Base-by-base conservation (phyloP, 2,113 vertebrate species). In the Triplophysa rosa region DNA sequence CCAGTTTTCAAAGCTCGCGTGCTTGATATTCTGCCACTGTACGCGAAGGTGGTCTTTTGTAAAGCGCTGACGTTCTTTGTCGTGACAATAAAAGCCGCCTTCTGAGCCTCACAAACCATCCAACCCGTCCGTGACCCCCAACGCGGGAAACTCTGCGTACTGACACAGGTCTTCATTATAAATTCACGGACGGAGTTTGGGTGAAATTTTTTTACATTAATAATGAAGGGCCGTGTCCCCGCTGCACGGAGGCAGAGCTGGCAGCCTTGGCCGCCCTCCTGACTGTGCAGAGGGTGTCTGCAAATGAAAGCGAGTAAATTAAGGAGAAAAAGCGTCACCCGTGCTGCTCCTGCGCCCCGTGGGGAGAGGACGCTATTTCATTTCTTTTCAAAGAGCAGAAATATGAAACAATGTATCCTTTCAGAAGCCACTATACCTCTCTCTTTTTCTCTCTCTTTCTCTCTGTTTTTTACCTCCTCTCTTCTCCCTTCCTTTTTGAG, bases 201-300 rank as follows among this genome's bases (percentile, higher is more conserved):
- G 78, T 70, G 26, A 88, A 89, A 78, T 66, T 88, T 85, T 86
- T 80, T 56, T 75, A 73, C 83, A 90, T 92, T 89, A 91, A 89
- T 89, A 89, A 90, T 90, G 80, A 86, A 88, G 87, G 87, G 84
- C 6, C 7, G 80, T 84, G n/a, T 76, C 76, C 58, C 81, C 52
- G 63, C 47, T 68, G 77, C 65, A 76, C 21, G 59, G 61, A 11
- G 66, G 40, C 33, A 1, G 8, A 56, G 74, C 83, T 56, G 70
- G 67, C 67, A 26, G 83, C 75, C 75, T 88, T 40, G 78, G 79
- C 74, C 83, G 80, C 84, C 84, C 78, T 82, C 85, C 82, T n/a
- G 62, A 76, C 65, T 77, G 54, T 17, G 54, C 33, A 58, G 47
- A 70, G 80, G 49, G 42, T 52, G 61, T 74, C 64, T 71, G 76